These are phyloP conservation scores for Neelides folsomi DNA, from an alignment of 2,888 invertebrate species.

Conservation along the genomic window DNA sequence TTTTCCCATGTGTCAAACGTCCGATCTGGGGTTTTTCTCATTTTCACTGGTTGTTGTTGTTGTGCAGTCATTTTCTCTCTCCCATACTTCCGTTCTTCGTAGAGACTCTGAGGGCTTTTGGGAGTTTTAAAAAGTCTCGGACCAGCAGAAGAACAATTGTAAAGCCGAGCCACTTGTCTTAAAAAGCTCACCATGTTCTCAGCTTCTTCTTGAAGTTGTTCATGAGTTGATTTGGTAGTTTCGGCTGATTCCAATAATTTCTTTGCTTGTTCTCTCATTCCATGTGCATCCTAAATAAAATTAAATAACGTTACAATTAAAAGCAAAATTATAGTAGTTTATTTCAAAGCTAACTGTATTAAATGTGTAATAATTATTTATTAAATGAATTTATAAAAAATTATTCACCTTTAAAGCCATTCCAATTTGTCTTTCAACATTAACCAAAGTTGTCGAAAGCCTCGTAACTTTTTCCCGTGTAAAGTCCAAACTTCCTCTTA, in stretches of 20 bases:
- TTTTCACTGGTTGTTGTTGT: no score
- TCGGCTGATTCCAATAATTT: conserved; percentile 23
- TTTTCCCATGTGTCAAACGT: no score
- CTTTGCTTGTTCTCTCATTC: conserved; percentile 22
- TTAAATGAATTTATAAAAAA: not conserved
- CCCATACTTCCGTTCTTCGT: no score
- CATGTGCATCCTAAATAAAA: conserved; percentile 20
- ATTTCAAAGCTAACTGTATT: not conserved
- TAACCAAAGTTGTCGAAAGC: conserved; percentile 19
- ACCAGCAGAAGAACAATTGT: no score
- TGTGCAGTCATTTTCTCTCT: no score
- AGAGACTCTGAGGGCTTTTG: no score
- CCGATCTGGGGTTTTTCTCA: no score
- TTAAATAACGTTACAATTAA: not conserved
- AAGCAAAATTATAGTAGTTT: not conserved
- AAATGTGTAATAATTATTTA: no score
- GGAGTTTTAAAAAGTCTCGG: no score
- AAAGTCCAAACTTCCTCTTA: conserved; percentile 16
- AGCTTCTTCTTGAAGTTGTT: conserved; percentile 26
- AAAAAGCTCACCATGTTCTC: conserved; percentile 22
- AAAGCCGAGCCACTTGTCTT: no score
- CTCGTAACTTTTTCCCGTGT: conserved; percentile 20
- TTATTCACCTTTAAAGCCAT: conserved; percentile 19
- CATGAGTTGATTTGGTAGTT: conserved; percentile 21
- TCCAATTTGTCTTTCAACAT: conserved; percentile 24